A percentile compares a stretch with the other conserved stretches of the same genome.
Evolutionary conservation across 2,797 vertebrate genomes (phyloP).

Genomic region (Lacerta viridis): DNA sequence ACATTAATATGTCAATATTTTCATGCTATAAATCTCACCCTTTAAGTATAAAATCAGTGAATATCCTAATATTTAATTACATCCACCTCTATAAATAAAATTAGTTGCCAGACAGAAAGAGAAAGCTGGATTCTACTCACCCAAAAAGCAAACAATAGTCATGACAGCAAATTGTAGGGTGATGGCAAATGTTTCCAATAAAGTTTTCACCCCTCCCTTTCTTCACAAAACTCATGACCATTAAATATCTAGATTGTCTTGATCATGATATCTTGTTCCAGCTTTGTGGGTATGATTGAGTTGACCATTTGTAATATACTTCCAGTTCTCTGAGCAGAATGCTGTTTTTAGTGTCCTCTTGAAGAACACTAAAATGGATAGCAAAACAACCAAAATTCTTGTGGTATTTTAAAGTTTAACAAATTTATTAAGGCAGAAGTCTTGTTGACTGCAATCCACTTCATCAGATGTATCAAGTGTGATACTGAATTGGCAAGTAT

Average conservation of each 20-base stretch:
- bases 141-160: slow-evolving; percentile 11
- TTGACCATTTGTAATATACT: slow-evolving; percentile 46
- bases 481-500: no score
- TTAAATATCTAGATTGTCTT: slow-evolving; percentile 63
- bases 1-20: slow-evolving; percentile 62
- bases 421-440: no score
- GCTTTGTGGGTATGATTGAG: slow-evolving; percentile 48
- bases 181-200: slow-evolving; percentile 66
- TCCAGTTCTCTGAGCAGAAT: slow-evolving; percentile 56
- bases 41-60: slow-evolving; percentile 44
- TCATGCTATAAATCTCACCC: slow-evolving; percentile 54
- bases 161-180: slow-evolving; percentile 44
- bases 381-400: no score
- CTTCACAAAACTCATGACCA: slow-evolving; percentile 50
- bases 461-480: no score
- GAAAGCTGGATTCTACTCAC: background rate
- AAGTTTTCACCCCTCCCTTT: slow-evolving; percentile 51
- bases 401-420: no score
- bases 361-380: no score
- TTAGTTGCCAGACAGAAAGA: slow-evolving; percentile 8
- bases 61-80: slow-evolving; percentile 43
- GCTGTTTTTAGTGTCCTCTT: slow-evolving; percentile 26
- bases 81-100: slow-evolving; percentile 24
- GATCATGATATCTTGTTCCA: slow-evolving; percentile 69
- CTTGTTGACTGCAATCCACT: no score